Conservation (phyloP, 2,888 invertebrate species). For the Spicauda simplicius region DNA sequence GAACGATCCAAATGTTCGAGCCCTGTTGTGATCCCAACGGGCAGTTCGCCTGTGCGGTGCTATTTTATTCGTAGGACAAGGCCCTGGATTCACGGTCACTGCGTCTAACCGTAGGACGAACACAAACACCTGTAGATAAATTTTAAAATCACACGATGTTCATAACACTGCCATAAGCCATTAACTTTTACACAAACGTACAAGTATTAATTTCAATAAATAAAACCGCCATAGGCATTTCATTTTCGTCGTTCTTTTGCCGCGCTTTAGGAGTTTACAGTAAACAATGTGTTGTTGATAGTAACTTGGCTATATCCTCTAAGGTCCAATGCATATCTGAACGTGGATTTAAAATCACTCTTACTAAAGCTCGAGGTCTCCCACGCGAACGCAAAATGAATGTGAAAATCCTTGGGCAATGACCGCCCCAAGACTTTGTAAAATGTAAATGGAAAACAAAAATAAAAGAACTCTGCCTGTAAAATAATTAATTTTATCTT, state of each 20-base stretch:
- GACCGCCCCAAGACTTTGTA: slow-evolving; percentile 49
- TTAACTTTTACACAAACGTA: slow-evolving; percentile 32
- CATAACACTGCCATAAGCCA: slow-evolving; percentile 17
- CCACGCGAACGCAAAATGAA: slow-evolving; percentile 65
- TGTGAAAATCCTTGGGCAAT: slow-evolving; percentile 66
- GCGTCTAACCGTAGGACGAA: slow-evolving; percentile 53
- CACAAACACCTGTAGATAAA: slow-evolving; percentile 50
- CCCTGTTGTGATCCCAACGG: slow-evolving; percentile 49
- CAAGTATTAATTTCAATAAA: slow-evolving; percentile 34
- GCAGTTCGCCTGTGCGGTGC: slow-evolving; percentile 64
- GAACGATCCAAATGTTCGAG: slow-evolving; percentile 67
- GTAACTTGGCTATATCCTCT: slow-evolving; percentile 49
- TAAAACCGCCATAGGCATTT: slow-evolving; percentile 10
- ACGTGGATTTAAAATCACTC: slow-evolving; percentile 52
- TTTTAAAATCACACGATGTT: slow-evolving; percentile 21
- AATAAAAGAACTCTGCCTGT: slow-evolving; percentile 42
- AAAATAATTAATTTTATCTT: slow-evolving; percentile 40
- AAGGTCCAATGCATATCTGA: slow-evolving; percentile 60
- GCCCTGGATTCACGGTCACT: slow-evolving; percentile 63
- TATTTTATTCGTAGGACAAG: slow-evolving; percentile 78
- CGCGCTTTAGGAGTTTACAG: neutral
- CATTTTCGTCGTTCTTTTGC: slow-evolving; percentile 13
- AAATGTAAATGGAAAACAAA: slow-evolving; percentile 21
- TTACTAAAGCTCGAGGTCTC: slow-evolving; percentile 61
- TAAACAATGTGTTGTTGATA: slow-evolving; percentile 5